Percentiles rank a stretch among this genome's conserved stretches.
phyloP scores from a whole-genome alignment of 2,888 invertebrate genomes.

The Monoplex corrugatus region DNA sequence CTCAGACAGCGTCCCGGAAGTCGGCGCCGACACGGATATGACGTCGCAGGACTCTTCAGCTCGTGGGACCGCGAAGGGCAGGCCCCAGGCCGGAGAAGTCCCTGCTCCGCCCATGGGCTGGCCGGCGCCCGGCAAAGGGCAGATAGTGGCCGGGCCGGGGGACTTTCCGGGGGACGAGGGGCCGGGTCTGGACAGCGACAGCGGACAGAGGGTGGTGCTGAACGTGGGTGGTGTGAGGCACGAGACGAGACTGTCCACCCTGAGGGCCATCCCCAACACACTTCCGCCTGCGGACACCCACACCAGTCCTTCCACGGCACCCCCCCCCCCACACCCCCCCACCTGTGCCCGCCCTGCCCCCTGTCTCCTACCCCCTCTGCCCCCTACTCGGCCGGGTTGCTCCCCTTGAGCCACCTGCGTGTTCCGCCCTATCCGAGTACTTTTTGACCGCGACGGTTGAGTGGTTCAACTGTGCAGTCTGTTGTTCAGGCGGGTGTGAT shows the following conservation, averaged over 20 bases:
- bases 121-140: neutral
- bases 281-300: slow-evolving; percentile 76
- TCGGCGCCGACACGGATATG: neutral
- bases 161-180: neutral
- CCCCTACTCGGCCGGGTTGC: too few relatives aligned
- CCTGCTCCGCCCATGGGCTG: neutral
- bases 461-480: too few relatives aligned
- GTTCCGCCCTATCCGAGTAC: too few relatives aligned
- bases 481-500: too few relatives aligned
- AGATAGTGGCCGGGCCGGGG: neutral
- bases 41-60: neutral
- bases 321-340: too few relatives aligned
- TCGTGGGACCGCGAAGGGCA: neutral
- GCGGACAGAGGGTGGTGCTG: slow-evolving; percentile 72
- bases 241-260: slow-evolving; percentile 79
- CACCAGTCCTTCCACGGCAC: neutral
- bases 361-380: too few relatives aligned
- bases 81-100: neutral
- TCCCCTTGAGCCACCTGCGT: too few relatives aligned
- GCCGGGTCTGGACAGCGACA: slow-evolving; percentile 46
- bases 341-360: too few relatives aligned
- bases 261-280: slow-evolving; percentile 76
- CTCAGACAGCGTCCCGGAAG: neutral
- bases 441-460: too few relatives aligned
- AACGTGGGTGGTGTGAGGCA: slow-evolving; percentile 80